Base-by-base conservation (phyloP, 2,797 vertebrate species). In the Lates japonicus region DNA sequence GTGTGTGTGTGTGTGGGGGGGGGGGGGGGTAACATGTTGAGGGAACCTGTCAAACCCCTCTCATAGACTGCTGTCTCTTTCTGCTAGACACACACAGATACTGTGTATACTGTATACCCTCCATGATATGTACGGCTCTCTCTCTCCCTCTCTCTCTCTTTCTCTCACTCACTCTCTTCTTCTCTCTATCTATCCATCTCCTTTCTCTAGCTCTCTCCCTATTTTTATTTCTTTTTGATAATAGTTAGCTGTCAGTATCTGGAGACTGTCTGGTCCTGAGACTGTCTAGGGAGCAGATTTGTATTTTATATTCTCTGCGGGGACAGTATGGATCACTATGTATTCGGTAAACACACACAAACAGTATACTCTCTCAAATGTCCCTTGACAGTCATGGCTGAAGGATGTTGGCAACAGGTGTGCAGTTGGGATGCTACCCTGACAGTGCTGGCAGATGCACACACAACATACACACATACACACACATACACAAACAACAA, bases 391-490 rank as follows among this genome's bases (percentile, higher is more conserved):
- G 90, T 93, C 72, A 82, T 86, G 87, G 85, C 91, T 84, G 93
- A 96, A 95, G 89, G 91, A 96, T 95, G 88, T 54, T 90, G 93
- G 94, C 95, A 96, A 97, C 95, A 97, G 92, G 96, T 96, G 95
- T 95, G 77, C 93, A 88, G 70, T 85, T 91, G 92, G 93, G 93
- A 95, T 91, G 85, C 91, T 94, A 75, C 91, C 95, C 91, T 95
- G 93, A 94, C 93, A 94, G 89, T 88, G 93, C 95, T 97, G 96
- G 95, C 96, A 95, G 54, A 93, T 89, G 88, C 95, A 88, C 72
- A 62, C 67, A 76, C 64, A 63, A 16, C 55, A 72, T 5, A 78
- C 51, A 69, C 62, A 67, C 51, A 80, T 7, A 70, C 62, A 62
- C 54, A 29, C 44, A 75, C 58, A 61, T 60, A 58, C 41, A 41